Conservation (phyloP, 2,888 invertebrate species). For the Megamerina dolium region DNA sequence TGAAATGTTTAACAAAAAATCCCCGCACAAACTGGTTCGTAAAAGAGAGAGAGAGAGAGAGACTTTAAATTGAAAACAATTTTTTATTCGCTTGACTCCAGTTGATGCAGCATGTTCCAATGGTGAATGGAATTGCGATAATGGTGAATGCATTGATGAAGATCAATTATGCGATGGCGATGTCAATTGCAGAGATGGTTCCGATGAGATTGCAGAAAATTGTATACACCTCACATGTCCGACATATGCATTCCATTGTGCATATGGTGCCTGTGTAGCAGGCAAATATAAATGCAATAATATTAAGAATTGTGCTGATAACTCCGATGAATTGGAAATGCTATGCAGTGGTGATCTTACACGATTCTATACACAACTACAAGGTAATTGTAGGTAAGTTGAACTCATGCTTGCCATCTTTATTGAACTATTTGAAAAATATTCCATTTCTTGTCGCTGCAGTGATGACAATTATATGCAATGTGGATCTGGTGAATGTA, state of each 20-base stretch:
- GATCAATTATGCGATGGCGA: conserved; percentile 46
- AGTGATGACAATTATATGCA: too few relatives aligned
- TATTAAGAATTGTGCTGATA: conserved; percentile 23
- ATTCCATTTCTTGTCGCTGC: too few relatives aligned
- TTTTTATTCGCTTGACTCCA: too few relatives aligned
- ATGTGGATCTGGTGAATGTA: conserved; percentile 25
- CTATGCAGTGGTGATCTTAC: background rate
- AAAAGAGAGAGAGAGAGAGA: too few relatives aligned
- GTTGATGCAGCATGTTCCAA: too few relatives aligned
- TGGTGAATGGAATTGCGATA: conserved; percentile 21
- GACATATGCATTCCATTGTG: conserved; percentile 45
- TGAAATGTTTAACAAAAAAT: too few relatives aligned
- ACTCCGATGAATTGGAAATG: conserved; percentile 25
- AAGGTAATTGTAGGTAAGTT: too few relatives aligned
- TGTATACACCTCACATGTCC: conserved; percentile 51
- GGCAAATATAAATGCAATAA: conserved; percentile 23
- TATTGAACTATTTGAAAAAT: too few relatives aligned
- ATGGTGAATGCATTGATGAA: conserved; percentile 22
- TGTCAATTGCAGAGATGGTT: conserved; percentile 35
- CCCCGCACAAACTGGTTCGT: too few relatives aligned
- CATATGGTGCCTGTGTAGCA: conserved; percentile 37
- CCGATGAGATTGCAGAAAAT: conserved; percentile 35
- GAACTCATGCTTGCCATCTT: too few relatives aligned
- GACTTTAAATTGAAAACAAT: too few relatives aligned
- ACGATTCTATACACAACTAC: too few relatives aligned